Evolutionary conservation across 1,140 invertebrate genomes (phyloP).

Genomic region (Diorhabda sublineata): DNA sequence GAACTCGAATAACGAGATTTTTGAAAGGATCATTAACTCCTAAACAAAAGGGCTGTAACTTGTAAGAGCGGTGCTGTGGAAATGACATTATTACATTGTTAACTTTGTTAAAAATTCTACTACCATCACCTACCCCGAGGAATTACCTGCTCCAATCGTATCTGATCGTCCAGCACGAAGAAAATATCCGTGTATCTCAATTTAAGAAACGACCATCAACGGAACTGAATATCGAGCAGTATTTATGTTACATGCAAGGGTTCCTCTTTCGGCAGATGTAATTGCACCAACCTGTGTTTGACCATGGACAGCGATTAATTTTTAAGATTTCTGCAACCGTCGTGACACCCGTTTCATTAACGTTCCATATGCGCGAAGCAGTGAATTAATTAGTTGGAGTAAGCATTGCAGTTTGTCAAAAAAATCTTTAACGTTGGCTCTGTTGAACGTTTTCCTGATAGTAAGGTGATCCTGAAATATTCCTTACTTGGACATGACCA

Average conservation of each 20-base stretch:
- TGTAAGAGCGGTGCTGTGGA: no score
- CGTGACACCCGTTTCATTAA: slow-evolving; percentile 15
- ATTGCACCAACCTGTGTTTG: slow-evolving; percentile 39
- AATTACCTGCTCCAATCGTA: slow-evolving; percentile 35
- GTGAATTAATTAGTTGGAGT: no score
- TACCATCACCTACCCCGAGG: slow-evolving; percentile 36
- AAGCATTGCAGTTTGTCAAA: no score
- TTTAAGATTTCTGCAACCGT: slow-evolving; percentile 29
- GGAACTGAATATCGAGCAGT: slow-evolving; percentile 11
- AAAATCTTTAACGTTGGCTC: no score
- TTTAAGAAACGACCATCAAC: slow-evolving; percentile 15
- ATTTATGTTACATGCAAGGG: slow-evolving; percentile 17
- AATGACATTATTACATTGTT: no score
- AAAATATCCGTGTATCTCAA: no score
- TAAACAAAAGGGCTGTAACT: no score
- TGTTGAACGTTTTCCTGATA: no score
- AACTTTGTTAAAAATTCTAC: slow-evolving; percentile 29
- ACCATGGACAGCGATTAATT: slow-evolving; percentile 36
- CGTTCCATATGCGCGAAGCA: slow-evolving; percentile 17
- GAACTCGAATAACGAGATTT: no score
- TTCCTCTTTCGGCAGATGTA: slow-evolving; percentile 39
- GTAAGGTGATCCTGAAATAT: no score
- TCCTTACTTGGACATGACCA: no score
- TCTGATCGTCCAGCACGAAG: slow-evolving; percentile 25
- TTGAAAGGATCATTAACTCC: no score